Base-by-base conservation (phyloP, 1,140 invertebrate species). In the Drosophila azteca region DNA sequence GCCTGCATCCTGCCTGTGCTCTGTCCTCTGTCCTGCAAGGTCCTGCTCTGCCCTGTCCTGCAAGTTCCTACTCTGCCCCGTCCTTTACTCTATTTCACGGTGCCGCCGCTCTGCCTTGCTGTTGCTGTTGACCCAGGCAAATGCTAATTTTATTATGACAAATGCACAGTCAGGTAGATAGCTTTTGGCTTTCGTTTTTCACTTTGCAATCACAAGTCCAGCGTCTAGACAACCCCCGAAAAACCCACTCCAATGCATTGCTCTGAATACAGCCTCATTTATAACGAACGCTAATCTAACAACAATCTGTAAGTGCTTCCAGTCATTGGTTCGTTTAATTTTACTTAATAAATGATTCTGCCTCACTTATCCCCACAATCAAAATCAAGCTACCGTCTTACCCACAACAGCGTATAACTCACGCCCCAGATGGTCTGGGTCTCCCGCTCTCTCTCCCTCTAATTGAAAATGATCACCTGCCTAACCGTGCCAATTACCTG, bases 71-170 rank as follows among this genome's bases (percentile, higher is more conserved):
- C 31, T 3, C 31, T 31, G 24, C 11, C 29, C 41, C 49, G 22
- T 39, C 15, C 52, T 43, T 9, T 24, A 22, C 17, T 65, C 22
- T 35, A 13, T 50, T 24, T 49, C 13, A 13, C n/a, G n/a, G 24
- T 41, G 31, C 24, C 29, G 39, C 46, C 41, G 45, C 24, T 43
- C 48, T 24, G 45, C 8, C 48, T 43, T 13, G 35, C 54, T 60
- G 54, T 22, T 60, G 54, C 22, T 43, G 59, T 57, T 82, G 79
- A 78, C 74, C 79, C 74, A 78, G 64, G 74, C 64, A 77, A 84
- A 85, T 77, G 73, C 68, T 85, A 74, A 77, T 84, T 84, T 80
- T 74, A 84, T 84, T 84, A 85, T 84, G 81, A 85, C 81, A 85
- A 85, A 80, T 80, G 81, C 72, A 50, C 66, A 61, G 63, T 74